Evolutionary conservation across 2,888 invertebrate genomes (phyloP).

Genomic region (Pegoplata infirma): DNA sequence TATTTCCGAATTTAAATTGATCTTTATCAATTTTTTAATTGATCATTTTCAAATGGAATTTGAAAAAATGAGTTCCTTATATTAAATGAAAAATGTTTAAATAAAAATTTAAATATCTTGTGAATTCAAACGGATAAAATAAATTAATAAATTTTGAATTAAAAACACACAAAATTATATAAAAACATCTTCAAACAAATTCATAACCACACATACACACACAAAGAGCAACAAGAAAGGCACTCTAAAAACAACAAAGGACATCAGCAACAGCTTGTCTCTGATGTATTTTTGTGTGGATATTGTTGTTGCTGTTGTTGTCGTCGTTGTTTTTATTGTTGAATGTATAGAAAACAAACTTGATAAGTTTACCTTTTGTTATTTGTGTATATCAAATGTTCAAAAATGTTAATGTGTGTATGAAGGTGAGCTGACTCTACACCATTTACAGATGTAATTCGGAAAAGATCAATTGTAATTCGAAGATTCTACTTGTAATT

Average conservation of each 20-base stretch:
- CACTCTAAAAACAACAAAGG: slow-evolving; percentile 50
- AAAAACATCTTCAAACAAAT: too few relatives aligned
- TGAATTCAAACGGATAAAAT: too few relatives aligned
- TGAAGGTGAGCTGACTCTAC: background rate
- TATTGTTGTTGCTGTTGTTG: background rate
- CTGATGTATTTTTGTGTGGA: slow-evolving; percentile 19
- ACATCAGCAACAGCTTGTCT: slow-evolving; percentile 54
- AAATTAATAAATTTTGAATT: too few relatives aligned
- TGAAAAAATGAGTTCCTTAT: too few relatives aligned
- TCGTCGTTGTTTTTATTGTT: slow-evolving; percentile 24
- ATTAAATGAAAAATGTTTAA: too few relatives aligned
- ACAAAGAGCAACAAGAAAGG: background rate
- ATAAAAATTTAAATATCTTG: too few relatives aligned
- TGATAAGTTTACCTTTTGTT: slow-evolving; percentile 51
- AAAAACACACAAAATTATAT: too few relatives aligned
- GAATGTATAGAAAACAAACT: slow-evolving; percentile 38
- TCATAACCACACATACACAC: background rate
- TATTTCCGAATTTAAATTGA: too few relatives aligned
- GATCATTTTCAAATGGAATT: too few relatives aligned
- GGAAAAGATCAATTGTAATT: too few relatives aligned
- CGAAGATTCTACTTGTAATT: slow-evolving; percentile 1
- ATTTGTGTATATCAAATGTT: background rate
- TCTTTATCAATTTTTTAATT: too few relatives aligned
- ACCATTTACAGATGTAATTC: too few relatives aligned
- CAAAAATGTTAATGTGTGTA: background rate